Conservation (phyloP, 2,888 invertebrate genomes). For the Aspidiotus destructor region DNA sequence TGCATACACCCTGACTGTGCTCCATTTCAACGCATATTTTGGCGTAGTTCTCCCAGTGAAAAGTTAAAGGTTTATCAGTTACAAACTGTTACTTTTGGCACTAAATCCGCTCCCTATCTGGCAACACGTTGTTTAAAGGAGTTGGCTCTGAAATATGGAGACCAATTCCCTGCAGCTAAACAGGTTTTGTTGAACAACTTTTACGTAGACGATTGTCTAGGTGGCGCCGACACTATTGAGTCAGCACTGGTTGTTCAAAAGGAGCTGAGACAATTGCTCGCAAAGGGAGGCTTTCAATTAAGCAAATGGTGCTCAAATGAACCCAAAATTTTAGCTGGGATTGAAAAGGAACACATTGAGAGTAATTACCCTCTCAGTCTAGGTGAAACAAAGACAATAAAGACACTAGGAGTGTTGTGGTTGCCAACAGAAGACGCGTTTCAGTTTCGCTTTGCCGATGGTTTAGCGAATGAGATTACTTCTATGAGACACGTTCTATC, state of each 20-base stretch:
- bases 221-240: background rate
- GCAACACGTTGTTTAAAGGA: background rate
- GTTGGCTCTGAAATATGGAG: background rate
- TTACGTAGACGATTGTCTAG: background rate
- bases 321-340: background rate
- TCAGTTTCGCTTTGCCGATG: no score
- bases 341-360: background rate
- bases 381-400: background rate
- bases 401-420: background rate
- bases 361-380: background rate
- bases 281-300: background rate
- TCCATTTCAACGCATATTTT: slow-evolving; percentile 1
- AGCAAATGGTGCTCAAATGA: slow-evolving; percentile 2
- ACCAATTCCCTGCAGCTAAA: background rate
- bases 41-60: background rate
- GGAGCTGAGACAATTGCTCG: background rate
- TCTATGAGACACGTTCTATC: no score
- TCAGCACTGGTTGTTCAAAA: background rate
- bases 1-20: background rate
- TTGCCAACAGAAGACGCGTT: no score
- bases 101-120: background rate
- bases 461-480: no score
- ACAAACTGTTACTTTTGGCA: background rate
- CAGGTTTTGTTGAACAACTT: background rate
- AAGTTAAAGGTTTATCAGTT: background rate